Conservation (phyloP, 2,113 vertebrate species). For the Colinus virginianus region DNA sequence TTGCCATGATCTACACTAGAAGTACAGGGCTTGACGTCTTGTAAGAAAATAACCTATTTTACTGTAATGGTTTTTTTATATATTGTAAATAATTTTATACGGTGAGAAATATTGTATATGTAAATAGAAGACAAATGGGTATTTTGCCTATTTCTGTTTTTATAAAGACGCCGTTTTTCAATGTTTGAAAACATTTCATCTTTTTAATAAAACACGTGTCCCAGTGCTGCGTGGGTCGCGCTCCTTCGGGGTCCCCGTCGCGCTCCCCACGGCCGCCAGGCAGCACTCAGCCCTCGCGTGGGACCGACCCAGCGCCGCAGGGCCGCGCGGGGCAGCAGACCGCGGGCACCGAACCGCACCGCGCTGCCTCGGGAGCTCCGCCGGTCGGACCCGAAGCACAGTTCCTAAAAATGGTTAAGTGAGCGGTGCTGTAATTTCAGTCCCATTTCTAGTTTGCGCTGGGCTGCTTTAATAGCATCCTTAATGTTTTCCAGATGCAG, state of each 20-base stretch:
- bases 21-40: constrained; percentile 91
- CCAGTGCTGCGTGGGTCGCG: not conserved
- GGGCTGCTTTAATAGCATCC: constrained; percentile 79
- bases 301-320: no score
- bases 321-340: no score
- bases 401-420: constrained; percentile 64
- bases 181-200: constrained; percentile 56
- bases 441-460: constrained; percentile 41
- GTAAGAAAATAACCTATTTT: constrained; percentile 83
- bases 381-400: not conserved
- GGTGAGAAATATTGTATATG: constrained; percentile 86
- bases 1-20: constrained; percentile 86
- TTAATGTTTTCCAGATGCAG: constrained; percentile 89
- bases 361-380: not conserved
- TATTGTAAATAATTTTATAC: constrained; percentile 92
- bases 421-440: constrained; percentile 63
- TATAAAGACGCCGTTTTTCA: constrained; percentile 56
- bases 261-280: not conserved
- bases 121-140: constrained; percentile 86
- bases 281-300: no score
- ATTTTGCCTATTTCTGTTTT: constrained; percentile 73
- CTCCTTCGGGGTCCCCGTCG: not conserved
- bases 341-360: not conserved
- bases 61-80: constrained; percentile 79
- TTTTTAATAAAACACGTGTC: constrained; percentile 78